phyloP scores from a whole-genome alignment of 2,113 vertebrate species.

The Pluvianellus socialis region DNA sequence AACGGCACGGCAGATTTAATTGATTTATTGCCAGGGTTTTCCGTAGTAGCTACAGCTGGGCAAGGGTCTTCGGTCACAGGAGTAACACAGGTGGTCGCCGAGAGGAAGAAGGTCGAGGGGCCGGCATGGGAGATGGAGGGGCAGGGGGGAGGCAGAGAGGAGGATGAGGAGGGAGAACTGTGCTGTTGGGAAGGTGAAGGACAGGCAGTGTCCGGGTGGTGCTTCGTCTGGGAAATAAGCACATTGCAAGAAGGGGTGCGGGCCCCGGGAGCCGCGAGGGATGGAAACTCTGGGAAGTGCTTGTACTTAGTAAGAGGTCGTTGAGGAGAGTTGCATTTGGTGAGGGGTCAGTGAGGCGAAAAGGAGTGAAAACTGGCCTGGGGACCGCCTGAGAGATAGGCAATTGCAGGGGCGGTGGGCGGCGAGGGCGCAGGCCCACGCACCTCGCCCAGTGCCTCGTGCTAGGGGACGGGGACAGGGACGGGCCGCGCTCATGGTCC shows the following conservation, averaged over 20 bases:
- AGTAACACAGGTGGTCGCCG: neutral
- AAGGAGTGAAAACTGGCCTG: neutral
- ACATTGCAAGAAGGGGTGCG: fast-evolving
- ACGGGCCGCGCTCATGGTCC: fast-evolving
- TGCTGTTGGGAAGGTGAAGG: neutral
- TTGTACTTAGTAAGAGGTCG: neutral
- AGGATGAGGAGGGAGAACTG: too few relatives aligned
- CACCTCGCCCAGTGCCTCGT: too few relatives aligned
- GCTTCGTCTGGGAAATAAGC: neutral
- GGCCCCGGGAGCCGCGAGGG: too few relatives aligned
- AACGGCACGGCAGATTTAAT: neutral
- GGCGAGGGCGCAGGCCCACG: neutral
- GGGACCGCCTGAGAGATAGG: fast-evolving
- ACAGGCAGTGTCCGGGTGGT: neutral
- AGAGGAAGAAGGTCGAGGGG: neutral
- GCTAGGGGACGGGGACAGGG: neutral
- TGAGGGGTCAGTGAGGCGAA: neutral
- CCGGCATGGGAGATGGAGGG: neutral
- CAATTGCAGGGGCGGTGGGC: fast-evolving
- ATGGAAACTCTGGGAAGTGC: neutral
- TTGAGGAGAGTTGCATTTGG: neutral
- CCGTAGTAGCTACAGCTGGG: neutral
- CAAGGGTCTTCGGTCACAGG: neutral
- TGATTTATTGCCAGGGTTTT: neutral
- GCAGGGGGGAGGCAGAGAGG: fast-evolving